These are phyloP conservation scores for Brachionus manjavacas DNA, from an alignment of 1,140 invertebrate species.

Conservation along the genomic window DNA sequence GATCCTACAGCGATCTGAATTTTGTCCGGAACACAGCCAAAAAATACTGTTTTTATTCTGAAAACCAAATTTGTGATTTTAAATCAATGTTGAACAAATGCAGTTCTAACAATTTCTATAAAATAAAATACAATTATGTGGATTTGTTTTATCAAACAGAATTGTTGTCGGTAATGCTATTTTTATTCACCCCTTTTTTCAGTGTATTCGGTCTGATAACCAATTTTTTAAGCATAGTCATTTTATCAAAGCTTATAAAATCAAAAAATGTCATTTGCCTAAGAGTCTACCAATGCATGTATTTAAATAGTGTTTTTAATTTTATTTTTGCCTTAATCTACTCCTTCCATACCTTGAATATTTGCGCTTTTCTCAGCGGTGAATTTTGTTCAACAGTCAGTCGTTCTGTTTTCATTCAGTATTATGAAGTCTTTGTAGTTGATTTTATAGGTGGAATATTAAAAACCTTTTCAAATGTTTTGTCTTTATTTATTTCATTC, in stretches of 20 bases:
- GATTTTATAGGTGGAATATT: neutral
- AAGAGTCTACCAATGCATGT: neutral
- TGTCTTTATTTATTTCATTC: neutral
- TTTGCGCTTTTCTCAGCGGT: neutral
- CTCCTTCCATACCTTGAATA: neutral
- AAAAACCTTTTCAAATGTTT: neutral
- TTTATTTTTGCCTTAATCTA: neutral
- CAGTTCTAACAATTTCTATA: neutral
- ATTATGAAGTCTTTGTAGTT: neutral
- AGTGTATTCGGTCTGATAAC: neutral
- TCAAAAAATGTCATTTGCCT: neutral
- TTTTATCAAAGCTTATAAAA: neutral
- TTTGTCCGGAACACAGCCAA: neutral
- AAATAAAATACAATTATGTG: neutral
- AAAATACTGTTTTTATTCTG: neutral
- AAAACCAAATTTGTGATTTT: neutral
- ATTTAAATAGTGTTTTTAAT: neutral
- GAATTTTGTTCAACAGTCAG: neutral
- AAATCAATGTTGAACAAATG: neutral
- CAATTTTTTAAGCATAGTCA: neutral
- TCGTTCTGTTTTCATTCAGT: neutral
- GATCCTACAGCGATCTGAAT: neutral
- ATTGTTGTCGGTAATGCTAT: neutral
- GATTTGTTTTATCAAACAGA: neutral
- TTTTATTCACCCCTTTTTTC: neutral